Percentiles rank a stretch among this genome's conserved stretches.
These are phyloP conservation scores for Diarsia mendica DNA, from an alignment of 2,888 invertebrate species.

Conservation along the genomic window DNA sequence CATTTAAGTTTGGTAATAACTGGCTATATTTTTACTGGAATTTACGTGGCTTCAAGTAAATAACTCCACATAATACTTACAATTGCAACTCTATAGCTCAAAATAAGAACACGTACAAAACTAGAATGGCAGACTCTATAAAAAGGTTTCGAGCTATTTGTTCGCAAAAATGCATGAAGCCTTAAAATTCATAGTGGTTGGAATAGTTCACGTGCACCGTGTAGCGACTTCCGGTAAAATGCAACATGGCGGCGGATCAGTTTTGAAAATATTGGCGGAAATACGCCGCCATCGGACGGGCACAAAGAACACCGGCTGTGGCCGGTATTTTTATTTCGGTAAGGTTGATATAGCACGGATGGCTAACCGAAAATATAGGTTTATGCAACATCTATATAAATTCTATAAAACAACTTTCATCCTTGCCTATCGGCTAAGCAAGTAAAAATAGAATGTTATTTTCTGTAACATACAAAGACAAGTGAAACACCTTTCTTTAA, in stretches of 20 bases:
- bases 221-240: constrained; percentile 29
- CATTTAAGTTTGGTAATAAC: neutral
- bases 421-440: neutral
- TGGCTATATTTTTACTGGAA: neutral
- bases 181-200: constrained; percentile 36
- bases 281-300: constrained; percentile 19
- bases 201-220: constrained; percentile 15
- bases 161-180: constrained; percentile 30
- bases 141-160: too few relatives aligned
- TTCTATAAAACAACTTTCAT: neutral
- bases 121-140: too few relatives aligned
- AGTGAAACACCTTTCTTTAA: neutral
- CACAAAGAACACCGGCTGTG: constrained; percentile 14
- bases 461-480: too few relatives aligned
- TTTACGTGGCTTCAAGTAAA: too few relatives aligned
- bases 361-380: too few relatives aligned
- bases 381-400: neutral
- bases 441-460: neutral
- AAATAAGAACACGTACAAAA: neutral
- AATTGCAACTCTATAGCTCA: neutral
- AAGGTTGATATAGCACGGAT: neutral
- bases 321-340: neutral
- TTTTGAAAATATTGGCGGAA: constrained; percentile 43
- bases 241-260: constrained; percentile 44
- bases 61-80: too few relatives aligned